Evolutionary conservation across 2,113 vertebrate genomes (phyloP).

Genomic region (Myotis lucifugus): DNA sequence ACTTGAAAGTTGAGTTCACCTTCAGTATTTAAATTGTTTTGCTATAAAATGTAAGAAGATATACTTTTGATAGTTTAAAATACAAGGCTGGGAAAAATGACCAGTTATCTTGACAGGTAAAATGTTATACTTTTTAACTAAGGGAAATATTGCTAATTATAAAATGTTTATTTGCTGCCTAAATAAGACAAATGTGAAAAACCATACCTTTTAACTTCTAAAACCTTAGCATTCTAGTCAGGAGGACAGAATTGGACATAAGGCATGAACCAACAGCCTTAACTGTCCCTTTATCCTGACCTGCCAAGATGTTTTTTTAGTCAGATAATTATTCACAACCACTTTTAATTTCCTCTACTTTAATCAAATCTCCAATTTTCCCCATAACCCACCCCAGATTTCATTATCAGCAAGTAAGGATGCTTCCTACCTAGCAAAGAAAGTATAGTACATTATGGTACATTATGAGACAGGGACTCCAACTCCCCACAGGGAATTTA

Average conservation of each 20-base stretch:
- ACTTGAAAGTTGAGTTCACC: not conserved
- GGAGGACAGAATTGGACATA: not conserved
- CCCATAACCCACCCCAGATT: not conserved
- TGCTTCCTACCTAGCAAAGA: not conserved
- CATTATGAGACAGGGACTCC: not conserved
- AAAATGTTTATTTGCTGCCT: not conserved
- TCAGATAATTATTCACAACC: not conserved
- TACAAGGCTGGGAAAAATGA: not conserved
- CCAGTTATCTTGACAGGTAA: not conserved
- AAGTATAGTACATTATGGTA: not conserved
- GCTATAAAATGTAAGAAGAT: not conserved
- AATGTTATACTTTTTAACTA: not conserved
- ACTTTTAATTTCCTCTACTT: not conserved
- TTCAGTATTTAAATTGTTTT: slow-evolving; percentile 9
- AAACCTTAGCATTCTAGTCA: not conserved
- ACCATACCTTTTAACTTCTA: not conserved
- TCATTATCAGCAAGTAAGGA: not conserved
- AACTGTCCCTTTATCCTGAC: not conserved
- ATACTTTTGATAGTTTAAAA: not conserved
- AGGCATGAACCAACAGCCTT: not conserved
- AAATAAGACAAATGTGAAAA: not conserved
- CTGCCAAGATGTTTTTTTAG: not conserved
- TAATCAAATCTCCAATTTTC: not conserved
- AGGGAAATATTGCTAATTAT: not conserved
- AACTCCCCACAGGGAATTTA: not conserved